Conservation (phyloP, 1,140 invertebrate genomes). For the Aethina tumida region DNA sequence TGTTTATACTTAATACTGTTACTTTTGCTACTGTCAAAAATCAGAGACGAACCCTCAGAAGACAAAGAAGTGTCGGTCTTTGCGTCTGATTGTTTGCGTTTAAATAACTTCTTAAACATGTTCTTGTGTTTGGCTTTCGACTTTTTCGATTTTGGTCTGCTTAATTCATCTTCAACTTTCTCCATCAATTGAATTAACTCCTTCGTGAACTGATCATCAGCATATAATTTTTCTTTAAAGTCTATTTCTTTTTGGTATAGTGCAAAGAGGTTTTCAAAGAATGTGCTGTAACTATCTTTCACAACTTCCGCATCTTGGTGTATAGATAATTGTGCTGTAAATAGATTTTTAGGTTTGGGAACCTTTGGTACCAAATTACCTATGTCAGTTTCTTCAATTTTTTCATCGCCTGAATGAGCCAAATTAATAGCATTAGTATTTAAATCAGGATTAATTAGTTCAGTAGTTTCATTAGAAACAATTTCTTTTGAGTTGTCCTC, state of each 20-base stretch:
- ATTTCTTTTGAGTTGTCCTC: no score
- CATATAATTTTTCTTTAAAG: constrained; percentile 18
- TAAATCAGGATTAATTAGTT: no score
- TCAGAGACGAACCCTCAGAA: no score
- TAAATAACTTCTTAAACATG: constrained; percentile 6
- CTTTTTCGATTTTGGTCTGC: constrained; percentile 5
- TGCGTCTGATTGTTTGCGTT: constrained; percentile 1
- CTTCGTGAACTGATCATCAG: constrained; percentile 17
- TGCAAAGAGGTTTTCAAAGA: constrained; percentile 22
- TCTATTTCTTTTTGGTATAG: constrained; percentile 24
- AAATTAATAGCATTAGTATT: no score
- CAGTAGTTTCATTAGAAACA: no score
- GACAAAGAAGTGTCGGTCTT: background rate
- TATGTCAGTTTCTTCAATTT: background rate
- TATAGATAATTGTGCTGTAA: background rate
- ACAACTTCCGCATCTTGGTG: constrained; percentile 2
- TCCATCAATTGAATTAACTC: background rate
- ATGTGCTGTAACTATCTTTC: constrained; percentile 16
- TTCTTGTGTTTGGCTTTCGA: background rate
- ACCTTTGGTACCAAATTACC: background rate
- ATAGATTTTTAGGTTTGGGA: background rate
- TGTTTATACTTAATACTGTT: no score
- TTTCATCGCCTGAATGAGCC: background rate
- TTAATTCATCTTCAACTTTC: constrained; percentile 3
- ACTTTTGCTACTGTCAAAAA: no score